A percentile compares a stretch with the other conserved stretches of the same genome.
Evolutionary conservation across 2,888 invertebrate genomes (phyloP).

Genomic region (Drosophila heteroneura): DNA sequence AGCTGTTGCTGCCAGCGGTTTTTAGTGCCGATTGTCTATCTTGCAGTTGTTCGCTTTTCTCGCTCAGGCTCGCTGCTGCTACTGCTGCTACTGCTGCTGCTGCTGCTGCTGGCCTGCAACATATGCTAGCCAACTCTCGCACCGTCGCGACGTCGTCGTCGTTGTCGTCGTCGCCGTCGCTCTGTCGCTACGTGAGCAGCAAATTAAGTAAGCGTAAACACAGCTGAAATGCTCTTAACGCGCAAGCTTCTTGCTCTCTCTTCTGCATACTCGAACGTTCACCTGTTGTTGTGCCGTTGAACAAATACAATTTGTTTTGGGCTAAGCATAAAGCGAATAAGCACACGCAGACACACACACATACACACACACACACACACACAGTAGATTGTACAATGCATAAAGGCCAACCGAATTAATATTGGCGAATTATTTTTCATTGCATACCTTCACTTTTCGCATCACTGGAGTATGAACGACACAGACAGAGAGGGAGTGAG

Average conservation of each 20-base stretch:
- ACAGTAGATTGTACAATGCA: slow-evolving; percentile 38
- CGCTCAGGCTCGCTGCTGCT: slow-evolving; percentile 4
- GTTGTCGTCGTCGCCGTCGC: not conserved
- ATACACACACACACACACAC: not conserved
- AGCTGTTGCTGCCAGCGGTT: slow-evolving; percentile 34
- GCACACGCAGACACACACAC: slow-evolving; percentile 16
- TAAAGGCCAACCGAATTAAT: slow-evolving; percentile 61
- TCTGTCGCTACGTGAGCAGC: slow-evolving; percentile 67
- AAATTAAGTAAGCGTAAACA: slow-evolving; percentile 57
- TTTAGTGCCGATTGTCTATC: slow-evolving; percentile 51
- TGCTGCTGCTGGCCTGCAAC: slow-evolving; percentile 32
- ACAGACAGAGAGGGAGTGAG: not conserved
- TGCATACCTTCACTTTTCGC: slow-evolving; percentile 75
- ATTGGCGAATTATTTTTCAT: slow-evolving; percentile 39
- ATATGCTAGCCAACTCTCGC: slow-evolving; percentile 40
- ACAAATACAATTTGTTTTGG: slow-evolving; percentile 53
- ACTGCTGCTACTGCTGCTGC: not conserved
- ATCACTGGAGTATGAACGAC: slow-evolving; percentile 1
- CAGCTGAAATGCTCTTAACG: slow-evolving; percentile 43
- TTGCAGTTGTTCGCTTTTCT: slow-evolving; percentile 47
- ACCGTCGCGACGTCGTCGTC: slow-evolving; percentile 26
- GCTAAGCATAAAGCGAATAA: slow-evolving; percentile 53
- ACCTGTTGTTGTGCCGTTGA: slow-evolving; percentile 51
- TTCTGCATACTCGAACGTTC: slow-evolving; percentile 63
- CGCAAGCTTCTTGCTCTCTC: slow-evolving; percentile 35